Evolutionary conservation across 1,140 invertebrate species (phyloP).

Genomic region (Platorchestia sp.): DNA sequence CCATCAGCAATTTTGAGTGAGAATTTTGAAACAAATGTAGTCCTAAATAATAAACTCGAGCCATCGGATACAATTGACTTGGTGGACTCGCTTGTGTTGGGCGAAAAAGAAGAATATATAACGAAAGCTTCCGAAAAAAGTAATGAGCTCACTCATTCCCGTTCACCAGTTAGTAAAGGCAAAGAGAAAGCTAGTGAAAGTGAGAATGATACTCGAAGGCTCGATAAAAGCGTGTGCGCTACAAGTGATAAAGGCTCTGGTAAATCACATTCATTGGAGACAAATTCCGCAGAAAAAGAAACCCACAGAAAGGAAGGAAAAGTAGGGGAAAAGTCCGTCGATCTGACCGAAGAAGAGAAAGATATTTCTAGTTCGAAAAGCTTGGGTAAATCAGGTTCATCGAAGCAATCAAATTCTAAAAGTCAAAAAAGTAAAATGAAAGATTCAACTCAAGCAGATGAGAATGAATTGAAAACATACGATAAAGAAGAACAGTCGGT

Average conservation of each 20-base stretch:
- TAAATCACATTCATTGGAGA: not conserved
- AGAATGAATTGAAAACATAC: not conserved
- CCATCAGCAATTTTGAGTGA: not conserved
- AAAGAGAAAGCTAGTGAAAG: not conserved
- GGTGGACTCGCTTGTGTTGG: not conserved
- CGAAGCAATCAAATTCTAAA: constrained; percentile 2
- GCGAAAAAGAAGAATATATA: constrained; percentile 5
- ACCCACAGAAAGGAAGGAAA: not conserved
- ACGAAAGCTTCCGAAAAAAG: not conserved
- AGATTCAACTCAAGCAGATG: not conserved
- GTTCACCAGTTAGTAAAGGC: not conserved
- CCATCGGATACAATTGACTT: constrained; percentile 31
- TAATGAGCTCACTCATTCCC: not conserved
- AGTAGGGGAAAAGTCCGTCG: not conserved
- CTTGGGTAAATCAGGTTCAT: not conserved
- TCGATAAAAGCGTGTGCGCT: not conserved
- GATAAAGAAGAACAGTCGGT: not conserved
- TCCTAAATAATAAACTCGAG: not conserved
- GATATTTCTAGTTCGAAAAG: not conserved
- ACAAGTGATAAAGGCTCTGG: not conserved
- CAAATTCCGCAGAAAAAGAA: not conserved
- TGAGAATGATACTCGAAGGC: not conserved
- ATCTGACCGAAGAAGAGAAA: not conserved
- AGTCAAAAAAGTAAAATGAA: not conserved
- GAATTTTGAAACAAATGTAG: not conserved